These are phyloP conservation scores for Cryptops parisi DNA, from an alignment of 2,888 invertebrate genomes.

Conservation along the genomic window DNA sequence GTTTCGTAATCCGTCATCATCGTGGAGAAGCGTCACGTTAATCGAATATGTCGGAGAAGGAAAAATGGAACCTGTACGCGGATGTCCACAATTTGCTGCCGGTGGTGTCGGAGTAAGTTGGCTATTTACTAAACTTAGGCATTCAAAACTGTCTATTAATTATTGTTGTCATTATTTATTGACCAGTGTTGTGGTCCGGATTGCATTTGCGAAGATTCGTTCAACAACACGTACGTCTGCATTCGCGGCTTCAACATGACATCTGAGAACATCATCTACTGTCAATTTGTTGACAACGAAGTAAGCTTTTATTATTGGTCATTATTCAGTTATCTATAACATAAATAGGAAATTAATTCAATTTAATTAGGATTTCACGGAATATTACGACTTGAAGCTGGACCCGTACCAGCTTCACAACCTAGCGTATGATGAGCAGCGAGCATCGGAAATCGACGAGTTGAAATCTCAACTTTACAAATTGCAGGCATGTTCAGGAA, in stretches of 20 bases:
- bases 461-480: too few species aligned
- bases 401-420: conserved; percentile 1
- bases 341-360: too few species aligned
- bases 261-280: conserved; percentile 44
- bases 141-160: background rate
- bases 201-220: conserved; percentile 73
- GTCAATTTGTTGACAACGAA: conserved; percentile 25
- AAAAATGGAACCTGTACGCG: conserved; percentile 38
- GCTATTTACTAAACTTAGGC: background rate
- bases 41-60: conserved; percentile 74
- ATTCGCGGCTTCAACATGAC: conserved; percentile 45
- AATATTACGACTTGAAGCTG: background rate
- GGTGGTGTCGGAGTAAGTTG: conserved; percentile 45
- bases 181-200: conserved; percentile 44
- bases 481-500: too few species aligned
- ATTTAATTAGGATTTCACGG: background rate
- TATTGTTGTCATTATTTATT: background rate
- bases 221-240: conserved; percentile 70
- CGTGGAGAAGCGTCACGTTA: conserved; percentile 44
- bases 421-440: background rate
- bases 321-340: too few species aligned
- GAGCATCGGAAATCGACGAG: too few species aligned
- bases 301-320: too few species aligned
- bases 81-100: conserved; percentile 50
- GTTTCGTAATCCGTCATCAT: conserved; percentile 20